phyloP scores from a whole-genome alignment of 2,888 invertebrate species.

The Rhorus exstirpatorius region DNA sequence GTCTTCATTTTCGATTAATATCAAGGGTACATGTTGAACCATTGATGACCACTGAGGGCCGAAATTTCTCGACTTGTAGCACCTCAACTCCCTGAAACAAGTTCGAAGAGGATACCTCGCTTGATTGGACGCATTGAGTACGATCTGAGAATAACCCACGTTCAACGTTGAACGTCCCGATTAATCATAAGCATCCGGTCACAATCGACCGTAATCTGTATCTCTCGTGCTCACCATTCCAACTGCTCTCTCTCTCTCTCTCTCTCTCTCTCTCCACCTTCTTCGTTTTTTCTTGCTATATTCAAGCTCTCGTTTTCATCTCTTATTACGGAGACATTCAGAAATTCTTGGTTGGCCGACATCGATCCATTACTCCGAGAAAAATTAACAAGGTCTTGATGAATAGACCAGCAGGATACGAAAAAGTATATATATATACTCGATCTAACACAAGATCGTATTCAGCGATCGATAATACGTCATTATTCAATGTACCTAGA shows the following conservation, averaged over 20 bases:
- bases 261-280: constrained; percentile 15
- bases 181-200: constrained; percentile 77
- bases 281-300: constrained; percentile 26
- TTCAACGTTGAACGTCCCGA: constrained; percentile 75
- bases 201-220: constrained; percentile 78
- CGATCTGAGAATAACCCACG: constrained; percentile 49
- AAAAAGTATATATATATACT: too few species aligned
- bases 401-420: constrained; percentile 65
- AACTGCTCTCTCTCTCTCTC: too few species aligned
- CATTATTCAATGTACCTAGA: constrained; percentile 26
- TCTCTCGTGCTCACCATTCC: constrained; percentile 67
- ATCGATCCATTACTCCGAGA: constrained; percentile 74
- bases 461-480: constrained; percentile 15
- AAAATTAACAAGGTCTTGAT: constrained; percentile 78
- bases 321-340: constrained; percentile 76
- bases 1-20: constrained; percentile 58
- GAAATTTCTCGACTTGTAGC: constrained; percentile 12
- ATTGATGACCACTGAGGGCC: constrained; percentile 33
- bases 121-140: constrained; percentile 75
- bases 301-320: constrained; percentile 65
- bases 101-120: constrained; percentile 37
- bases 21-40: background rate
- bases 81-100: constrained; percentile 13
- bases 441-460: too few species aligned
- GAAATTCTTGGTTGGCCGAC: constrained; percentile 68